phyloP scores from a whole-genome alignment of 64 coral and sea anemone genomes.

The Actinia equina region DNA sequence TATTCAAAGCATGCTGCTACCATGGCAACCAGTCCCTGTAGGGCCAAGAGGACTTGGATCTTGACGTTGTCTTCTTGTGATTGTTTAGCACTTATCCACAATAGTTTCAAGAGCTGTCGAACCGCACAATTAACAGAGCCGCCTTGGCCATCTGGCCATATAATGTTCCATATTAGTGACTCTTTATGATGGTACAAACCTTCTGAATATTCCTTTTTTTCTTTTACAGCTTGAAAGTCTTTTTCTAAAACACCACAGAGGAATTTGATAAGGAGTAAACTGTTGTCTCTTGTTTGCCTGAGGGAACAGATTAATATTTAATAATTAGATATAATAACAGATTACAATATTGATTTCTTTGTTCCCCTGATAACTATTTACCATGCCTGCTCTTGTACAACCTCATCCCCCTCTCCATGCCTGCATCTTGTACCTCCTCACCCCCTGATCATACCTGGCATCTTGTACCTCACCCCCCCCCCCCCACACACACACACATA shows the following conservation, averaged over 20 bases:
- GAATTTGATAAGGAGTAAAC: conserved; percentile 27
- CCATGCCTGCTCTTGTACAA: no score
- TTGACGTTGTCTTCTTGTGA: conserved; percentile 11
- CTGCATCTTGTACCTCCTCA: no score
- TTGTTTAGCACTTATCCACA: conserved; percentile 43
- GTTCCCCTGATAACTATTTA: no score
- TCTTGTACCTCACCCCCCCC: no score
- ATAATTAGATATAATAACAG: not conserved
- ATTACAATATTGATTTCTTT: no score
- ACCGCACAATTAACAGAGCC: conserved; percentile 46
- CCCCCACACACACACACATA: no score
- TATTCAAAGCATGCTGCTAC: conserved; percentile 45
- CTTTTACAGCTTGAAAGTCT: conserved; percentile 35
- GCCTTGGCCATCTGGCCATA: conserved; percentile 40
- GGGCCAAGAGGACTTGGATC: conserved; percentile 45
- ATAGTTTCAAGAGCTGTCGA: conserved; percentile 54
- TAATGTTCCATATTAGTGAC: conserved; percentile 46
- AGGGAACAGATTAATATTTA: not conserved
- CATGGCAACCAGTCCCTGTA: conserved; percentile 72
- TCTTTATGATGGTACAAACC: not conserved
- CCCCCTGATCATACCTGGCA: no score
- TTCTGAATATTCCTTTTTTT: not conserved
- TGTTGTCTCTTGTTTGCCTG: conserved; percentile 37
- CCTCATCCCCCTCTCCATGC: no score
- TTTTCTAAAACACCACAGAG: conserved; percentile 30